Evolutionary conservation across 2,113 vertebrate species (phyloP), one percentile per base, ranked within the genome.

Genomic region (Nematolebias whitei): DNA sequence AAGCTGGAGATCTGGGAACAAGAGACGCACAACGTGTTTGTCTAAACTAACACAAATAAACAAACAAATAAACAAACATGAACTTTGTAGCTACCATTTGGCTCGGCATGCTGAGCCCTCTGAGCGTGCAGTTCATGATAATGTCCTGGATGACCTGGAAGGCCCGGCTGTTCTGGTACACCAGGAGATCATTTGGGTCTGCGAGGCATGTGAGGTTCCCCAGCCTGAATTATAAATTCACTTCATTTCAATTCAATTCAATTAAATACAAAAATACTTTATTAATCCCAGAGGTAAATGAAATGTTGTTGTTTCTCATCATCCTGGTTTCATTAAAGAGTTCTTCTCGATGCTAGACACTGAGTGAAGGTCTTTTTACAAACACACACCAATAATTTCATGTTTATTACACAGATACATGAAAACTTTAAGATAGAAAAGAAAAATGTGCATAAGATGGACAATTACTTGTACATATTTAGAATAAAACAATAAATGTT

Each of bases 151-250:
- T 90, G 41, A 88, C 83, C 1, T 60, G 26, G 63, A 90, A 91
- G 50, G 69, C 62, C 14, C 80, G 66, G 1, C 83, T 85, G 71
- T 66, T 62, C 38, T 68, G 77, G 71, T 93, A 94, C 0, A 20
- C n/a, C 38, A 88, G 54, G 38, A 94, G 85, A 59, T 91, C 86
- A 6, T 58, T 68, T 24, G 85, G 76, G 20, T 85, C 78, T 24
- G 90, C 91, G 66, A 89, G 78, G 78, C 94, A 94, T 0, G 87
- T 54, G 29, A 90, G 66, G 16, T 78, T 79, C 19, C 89, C 91
- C 64, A 94, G 68, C 79, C 94, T 94, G 41, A 54, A 69, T 39
- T 0, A 76, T 4, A 71, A 9, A 71, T n/a, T n/a, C n/a, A n/a
- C n/a, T n/a, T n/a, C n/a, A n/a, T n/a, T n/a, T n/a, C 23, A 67